Percentiles rank a stretch among this genome's conserved stretches.
These are phyloP conservation scores for Chamaea fasciata DNA, from an alignment of 2,113 vertebrate species.

Conservation along the genomic window DNA sequence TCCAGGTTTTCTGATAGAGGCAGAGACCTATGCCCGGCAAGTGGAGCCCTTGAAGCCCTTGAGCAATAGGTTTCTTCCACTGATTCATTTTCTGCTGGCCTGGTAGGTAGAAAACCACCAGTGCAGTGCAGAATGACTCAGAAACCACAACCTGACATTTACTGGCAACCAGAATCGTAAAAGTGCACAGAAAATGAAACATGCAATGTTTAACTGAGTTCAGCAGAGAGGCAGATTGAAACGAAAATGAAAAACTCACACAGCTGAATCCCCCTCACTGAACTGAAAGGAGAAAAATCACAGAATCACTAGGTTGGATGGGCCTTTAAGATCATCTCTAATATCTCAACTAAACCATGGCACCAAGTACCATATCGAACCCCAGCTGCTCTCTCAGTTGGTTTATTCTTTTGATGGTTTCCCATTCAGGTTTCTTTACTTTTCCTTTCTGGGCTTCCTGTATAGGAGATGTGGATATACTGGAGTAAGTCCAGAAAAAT, in stretches of 20 bases:
- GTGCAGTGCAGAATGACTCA: neutral
- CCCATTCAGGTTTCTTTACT: neutral
- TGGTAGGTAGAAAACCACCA: neutral
- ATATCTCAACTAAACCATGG: neutral
- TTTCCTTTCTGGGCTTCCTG: neutral
- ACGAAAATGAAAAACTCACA: neutral
- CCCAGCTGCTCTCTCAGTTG: neutral
- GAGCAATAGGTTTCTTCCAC: neutral
- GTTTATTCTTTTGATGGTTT: neutral
- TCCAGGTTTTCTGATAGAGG: neutral
- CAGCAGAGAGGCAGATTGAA: neutral
- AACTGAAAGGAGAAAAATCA: neutral
- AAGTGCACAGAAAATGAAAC: neutral
- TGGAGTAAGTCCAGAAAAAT: neutral
- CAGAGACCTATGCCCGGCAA: neutral
- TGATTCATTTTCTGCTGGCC: neutral
- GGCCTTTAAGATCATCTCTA: neutral
- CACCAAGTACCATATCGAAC: neutral
- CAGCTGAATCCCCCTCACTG: neutral
- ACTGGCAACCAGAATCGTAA: accelerated
- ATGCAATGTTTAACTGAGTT: neutral
- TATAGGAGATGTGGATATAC: neutral
- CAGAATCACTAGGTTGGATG: neutral
- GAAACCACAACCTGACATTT: neutral
- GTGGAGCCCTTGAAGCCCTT: neutral